These are phyloP conservation scores for Maconellicoccus hirsutus DNA, from an alignment of 1,140 invertebrate species.

Conservation along the genomic window DNA sequence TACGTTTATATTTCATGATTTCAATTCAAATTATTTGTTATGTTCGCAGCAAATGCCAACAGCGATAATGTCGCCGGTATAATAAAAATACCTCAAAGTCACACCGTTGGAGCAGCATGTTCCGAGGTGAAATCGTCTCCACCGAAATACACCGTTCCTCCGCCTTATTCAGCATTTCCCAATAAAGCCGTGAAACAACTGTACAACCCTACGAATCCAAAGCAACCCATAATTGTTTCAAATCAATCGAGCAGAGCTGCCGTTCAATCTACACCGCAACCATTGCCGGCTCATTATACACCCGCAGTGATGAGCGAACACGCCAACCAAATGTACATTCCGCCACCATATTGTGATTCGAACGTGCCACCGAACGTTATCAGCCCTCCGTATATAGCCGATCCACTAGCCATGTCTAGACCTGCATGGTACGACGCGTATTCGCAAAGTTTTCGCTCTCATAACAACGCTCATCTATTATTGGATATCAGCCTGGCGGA, in stretches of 20 bases:
- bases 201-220: conserved; percentile 57
- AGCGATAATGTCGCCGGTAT: conserved; percentile 25
- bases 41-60: conserved; percentile 10
- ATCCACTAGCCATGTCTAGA: conserved; percentile 25
- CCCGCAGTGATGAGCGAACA: not conserved
- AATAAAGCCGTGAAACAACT: conserved; percentile 31
- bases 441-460: conserved; percentile 40
- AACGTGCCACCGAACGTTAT: not conserved
- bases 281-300: not conserved
- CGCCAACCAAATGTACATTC: conserved; percentile 14
- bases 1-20: too few species aligned
- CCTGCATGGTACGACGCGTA: conserved; percentile 44
- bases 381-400: conserved; percentile 28
- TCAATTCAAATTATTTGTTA: not conserved
- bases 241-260: conserved; percentile 21
- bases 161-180: not conserved
- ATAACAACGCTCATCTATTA: conserved; percentile 40
- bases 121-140: not conserved
- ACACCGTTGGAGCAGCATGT: not conserved
- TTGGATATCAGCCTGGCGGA: conserved; percentile 44
- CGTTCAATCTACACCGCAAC: conserved; percentile 4
- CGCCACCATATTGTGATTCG: not conserved
- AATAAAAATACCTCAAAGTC: conserved; percentile 25
- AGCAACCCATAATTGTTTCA: conserved; percentile 49
- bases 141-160: not conserved